Conservation (phyloP, 2,888 invertebrate genomes). For the Tipula lateralis region DNA sequence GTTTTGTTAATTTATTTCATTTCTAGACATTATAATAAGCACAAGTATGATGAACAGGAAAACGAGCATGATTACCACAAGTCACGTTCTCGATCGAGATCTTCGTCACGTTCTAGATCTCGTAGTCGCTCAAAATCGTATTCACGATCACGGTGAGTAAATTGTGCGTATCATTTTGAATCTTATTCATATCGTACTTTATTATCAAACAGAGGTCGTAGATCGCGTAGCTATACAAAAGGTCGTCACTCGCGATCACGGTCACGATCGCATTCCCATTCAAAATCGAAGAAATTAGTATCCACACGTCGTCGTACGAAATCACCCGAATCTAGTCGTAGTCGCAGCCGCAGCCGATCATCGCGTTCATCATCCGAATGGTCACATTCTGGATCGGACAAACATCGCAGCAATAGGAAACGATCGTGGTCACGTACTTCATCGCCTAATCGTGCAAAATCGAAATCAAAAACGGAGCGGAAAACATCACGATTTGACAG, state of each 20-base stretch:
- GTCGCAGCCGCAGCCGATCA: slow-evolving; percentile 40
- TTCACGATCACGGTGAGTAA: slow-evolving; percentile 39
- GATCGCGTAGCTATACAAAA: slow-evolving; percentile 40
- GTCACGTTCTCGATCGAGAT: neutral
- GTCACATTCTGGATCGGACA: slow-evolving; percentile 32
- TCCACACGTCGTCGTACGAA: slow-evolving; percentile 35
- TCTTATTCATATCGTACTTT: slow-evolving; percentile 36
- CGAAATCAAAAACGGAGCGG: slow-evolving; percentile 34
- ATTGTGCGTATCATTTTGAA: neutral
- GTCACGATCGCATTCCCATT: slow-evolving; percentile 37
- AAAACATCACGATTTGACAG: neutral
- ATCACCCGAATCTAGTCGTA: slow-evolving; percentile 39
- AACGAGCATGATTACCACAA: slow-evolving; percentile 38
- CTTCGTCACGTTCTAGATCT: slow-evolving; percentile 36
- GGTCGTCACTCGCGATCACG: slow-evolving; percentile 46
- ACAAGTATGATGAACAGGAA: slow-evolving; percentile 50
- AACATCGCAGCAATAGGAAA: slow-evolving; percentile 36
- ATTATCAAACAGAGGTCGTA: slow-evolving; percentile 44
- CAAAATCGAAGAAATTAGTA: slow-evolving; percentile 32
- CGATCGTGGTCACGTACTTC: slow-evolving; percentile 38
- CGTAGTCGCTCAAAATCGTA: slow-evolving; percentile 37
- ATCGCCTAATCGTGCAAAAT: slow-evolving; percentile 38
- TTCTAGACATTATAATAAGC: slow-evolving; percentile 56
- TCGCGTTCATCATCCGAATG: slow-evolving; percentile 36
- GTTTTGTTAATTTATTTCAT: slow-evolving; percentile 38